Evolutionary conservation across 2,113 vertebrate species (phyloP).

Genomic region (Embiotoca jacksoni): DNA sequence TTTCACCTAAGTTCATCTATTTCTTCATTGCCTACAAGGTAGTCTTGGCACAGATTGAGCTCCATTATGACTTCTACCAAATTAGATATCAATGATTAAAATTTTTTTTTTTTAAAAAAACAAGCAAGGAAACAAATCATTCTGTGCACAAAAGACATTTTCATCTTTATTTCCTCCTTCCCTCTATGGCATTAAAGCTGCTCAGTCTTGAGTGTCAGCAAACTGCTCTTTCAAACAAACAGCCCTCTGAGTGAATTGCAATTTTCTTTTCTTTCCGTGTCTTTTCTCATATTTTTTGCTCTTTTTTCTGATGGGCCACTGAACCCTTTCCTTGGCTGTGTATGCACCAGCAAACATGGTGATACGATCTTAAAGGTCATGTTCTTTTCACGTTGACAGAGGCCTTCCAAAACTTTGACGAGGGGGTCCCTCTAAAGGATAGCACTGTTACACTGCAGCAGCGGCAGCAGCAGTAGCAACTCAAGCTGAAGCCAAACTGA

Average conservation of each 20-base stretch:
- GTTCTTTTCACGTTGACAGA: slow-evolving; percentile 99
- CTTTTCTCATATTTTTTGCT: slow-evolving; percentile 50
- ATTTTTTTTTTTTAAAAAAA: slow-evolving; percentile 20
- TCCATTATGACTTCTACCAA: slow-evolving; percentile 5
- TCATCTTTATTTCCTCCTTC: slow-evolving; percentile 34
- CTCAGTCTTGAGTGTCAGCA: slow-evolving; percentile 64
- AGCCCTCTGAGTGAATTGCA: slow-evolving; percentile 85
- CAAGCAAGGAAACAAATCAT: slow-evolving; percentile 53
- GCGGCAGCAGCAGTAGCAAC: slow-evolving; percentile 19
- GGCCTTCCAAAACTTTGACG: slow-evolving; percentile 97
- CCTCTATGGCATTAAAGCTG: slow-evolving; percentile 61
- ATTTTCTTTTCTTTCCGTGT: slow-evolving; percentile 70
- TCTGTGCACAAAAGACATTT: slow-evolving; percentile 35
- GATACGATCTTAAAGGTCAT: slow-evolving; percentile 99
- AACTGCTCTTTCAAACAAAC: slow-evolving; percentile 71
- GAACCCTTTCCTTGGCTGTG: slow-evolving; percentile 92
- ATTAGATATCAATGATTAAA: not conserved
- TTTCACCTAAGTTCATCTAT: slow-evolving; percentile 14
- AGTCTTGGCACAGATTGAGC: not conserved
- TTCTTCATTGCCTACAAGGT: not conserved
- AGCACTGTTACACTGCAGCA: slow-evolving; percentile 76
- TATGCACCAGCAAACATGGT: slow-evolving; percentile 99
- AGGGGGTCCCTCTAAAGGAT: slow-evolving; percentile 92
- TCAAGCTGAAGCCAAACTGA: slow-evolving; percentile 79
- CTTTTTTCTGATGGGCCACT: slow-evolving; percentile 88